A percentile compares a stretch with the other conserved stretches of the same genome.
Evolutionary conservation across 1,140 invertebrate genomes (phyloP).

Genomic region (Penaeus chinensis): DNA sequence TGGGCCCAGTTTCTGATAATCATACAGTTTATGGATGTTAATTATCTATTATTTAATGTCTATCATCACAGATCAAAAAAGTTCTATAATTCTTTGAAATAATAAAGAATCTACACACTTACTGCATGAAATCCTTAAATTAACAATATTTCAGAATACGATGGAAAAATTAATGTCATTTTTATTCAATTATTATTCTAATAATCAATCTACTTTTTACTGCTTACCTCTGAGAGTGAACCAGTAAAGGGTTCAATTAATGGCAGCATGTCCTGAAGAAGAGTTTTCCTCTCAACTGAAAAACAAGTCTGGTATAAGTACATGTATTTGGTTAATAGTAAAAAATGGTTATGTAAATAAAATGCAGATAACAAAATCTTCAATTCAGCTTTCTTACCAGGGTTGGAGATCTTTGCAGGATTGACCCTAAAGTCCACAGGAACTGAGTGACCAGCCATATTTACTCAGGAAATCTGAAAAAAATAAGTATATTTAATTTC

Average conservation of each 20-base stretch:
- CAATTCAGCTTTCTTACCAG: constrained; percentile 65
- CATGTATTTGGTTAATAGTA: neutral
- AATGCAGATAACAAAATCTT: neutral
- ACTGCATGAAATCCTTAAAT: too few relatives aligned
- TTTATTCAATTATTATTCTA: neutral
- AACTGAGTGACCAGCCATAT: constrained; percentile 84
- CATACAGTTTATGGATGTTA: too few relatives aligned
- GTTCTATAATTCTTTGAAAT: too few relatives aligned
- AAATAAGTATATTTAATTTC: neutral
- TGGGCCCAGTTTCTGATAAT: too few relatives aligned
- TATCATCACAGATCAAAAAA: too few relatives aligned
- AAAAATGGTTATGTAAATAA: neutral
- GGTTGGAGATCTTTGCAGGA: constrained; percentile 75
- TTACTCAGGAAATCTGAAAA: neutral
- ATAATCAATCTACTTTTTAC: neutral
- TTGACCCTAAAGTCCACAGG: constrained; percentile 84
- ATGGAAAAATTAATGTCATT: too few relatives aligned
- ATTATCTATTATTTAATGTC: too few relatives aligned
- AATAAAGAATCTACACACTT: too few relatives aligned
- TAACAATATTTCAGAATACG: too few relatives aligned
- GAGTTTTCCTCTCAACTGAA: constrained; percentile 73
- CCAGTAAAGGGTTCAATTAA: constrained; percentile 78
- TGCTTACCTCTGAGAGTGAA: constrained; percentile 73
- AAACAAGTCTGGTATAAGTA: constrained; percentile 18
- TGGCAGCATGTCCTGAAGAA: constrained; percentile 76